Evolutionary conservation across 2,113 vertebrate species (phyloP).

Genomic region (Myrmecobius fasciatus): DNA sequence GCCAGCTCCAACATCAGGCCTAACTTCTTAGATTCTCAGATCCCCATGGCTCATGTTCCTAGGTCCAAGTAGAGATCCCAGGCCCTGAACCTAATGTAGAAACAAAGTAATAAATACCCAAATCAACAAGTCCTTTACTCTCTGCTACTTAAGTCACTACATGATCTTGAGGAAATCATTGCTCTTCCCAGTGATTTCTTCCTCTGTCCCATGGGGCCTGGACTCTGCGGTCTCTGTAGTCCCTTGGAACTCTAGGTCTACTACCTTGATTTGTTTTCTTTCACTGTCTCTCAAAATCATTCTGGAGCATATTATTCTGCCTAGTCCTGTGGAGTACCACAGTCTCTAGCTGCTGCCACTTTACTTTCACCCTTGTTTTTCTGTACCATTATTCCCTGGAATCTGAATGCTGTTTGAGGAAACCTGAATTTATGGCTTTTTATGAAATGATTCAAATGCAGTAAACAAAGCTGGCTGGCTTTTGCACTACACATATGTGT

Average conservation of each 20-base stretch:
- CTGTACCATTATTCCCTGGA: background rate
- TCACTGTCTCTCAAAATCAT: background rate
- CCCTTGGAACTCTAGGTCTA: background rate
- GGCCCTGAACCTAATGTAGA: background rate
- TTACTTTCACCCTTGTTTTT: background rate
- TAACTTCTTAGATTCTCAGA: background rate
- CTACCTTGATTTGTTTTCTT: background rate
- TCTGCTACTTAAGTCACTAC: background rate
- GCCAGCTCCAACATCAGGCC: background rate
- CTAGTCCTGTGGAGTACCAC: background rate
- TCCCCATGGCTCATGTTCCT: background rate
- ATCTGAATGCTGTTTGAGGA: conserved; percentile 1
- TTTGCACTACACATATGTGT: conserved; percentile 18
- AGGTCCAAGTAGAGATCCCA: background rate
- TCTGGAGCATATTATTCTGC: background rate
- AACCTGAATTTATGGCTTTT: conserved; percentile 51
- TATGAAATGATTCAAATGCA: conserved; percentile 44
- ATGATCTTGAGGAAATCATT: background rate
- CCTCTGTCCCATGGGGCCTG: background rate
- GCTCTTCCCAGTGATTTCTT: background rate
- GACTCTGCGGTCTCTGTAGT: background rate
- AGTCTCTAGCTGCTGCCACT: background rate
- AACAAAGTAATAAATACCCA: background rate
- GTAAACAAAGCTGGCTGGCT: conserved; percentile 52
- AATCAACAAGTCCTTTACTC: background rate